phyloP scores from a whole-genome alignment of 2,888 invertebrate species.

The Thalpophila matura region DNA sequence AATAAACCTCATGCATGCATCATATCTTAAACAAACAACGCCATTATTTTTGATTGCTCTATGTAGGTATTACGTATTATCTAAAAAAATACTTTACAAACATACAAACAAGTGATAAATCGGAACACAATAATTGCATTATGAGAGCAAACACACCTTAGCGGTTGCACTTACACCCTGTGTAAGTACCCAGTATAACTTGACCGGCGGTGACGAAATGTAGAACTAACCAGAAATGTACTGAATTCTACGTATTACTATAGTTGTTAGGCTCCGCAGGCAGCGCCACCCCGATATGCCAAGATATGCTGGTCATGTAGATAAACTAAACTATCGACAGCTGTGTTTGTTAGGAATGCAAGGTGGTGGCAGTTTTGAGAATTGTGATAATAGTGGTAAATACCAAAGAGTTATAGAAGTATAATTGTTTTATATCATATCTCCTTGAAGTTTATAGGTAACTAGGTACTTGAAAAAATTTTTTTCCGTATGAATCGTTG shows the following conservation, averaged over 20 bases:
- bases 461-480: background rate
- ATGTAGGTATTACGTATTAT: background rate
- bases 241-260: background rate
- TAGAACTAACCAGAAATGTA: background rate
- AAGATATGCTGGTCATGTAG: slow-evolving; percentile 1
- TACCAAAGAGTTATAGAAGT: background rate
- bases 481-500: background rate
- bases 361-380: slow-evolving; percentile 23
- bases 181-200: background rate
- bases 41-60: slow-evolving; percentile 13
- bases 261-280: background rate
- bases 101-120: slow-evolving; percentile 34
- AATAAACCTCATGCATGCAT: slow-evolving; percentile 3
- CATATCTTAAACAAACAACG: slow-evolving; percentile 12
- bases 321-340: slow-evolving; percentile 9
- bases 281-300: slow-evolving; percentile 6
- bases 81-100: slow-evolving; percentile 2
- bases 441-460: too few species aligned
- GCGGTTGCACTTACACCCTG: slow-evolving; percentile 16
- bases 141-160: slow-evolving; percentile 35
- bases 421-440: background rate
- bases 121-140: slow-evolving; percentile 39
- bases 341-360: slow-evolving; percentile 29
- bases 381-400: slow-evolving; percentile 13
- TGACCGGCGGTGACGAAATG: slow-evolving; percentile 2